Conservation (phyloP, 2,797 vertebrate genomes). For the Cyprinodon diabolis region DNA sequence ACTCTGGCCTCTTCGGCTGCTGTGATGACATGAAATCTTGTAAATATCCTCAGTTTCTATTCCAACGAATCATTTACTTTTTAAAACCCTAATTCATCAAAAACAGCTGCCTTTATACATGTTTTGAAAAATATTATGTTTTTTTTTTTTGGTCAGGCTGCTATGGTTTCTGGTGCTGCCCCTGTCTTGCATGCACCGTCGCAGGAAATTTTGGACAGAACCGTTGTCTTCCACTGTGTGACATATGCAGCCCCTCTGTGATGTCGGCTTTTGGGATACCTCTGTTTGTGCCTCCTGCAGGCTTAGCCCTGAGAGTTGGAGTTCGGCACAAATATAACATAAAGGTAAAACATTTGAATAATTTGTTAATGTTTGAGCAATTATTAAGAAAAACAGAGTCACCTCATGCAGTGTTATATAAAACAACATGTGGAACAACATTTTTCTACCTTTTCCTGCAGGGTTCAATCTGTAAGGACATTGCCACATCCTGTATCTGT, state of each 20-base stretch:
- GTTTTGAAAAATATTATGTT: not conserved
- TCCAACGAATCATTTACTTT: not conserved
- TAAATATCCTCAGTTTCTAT: constrained; percentile 28
- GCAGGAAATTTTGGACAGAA: constrained; percentile 51
- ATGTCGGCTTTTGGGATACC: not conserved
- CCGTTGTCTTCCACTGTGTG: constrained; percentile 52
- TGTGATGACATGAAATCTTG: constrained; percentile 43
- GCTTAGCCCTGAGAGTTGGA: constrained; percentile 28
- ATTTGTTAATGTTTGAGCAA: not conserved
- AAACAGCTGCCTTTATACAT: not conserved
- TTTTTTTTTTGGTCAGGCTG: not conserved
- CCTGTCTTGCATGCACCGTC: constrained; percentile 62
- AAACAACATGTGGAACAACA: not conserved
- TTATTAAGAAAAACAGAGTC: not conserved
- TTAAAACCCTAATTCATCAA: not conserved
- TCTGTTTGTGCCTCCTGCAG: constrained; percentile 38
- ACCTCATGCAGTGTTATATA: not conserved
- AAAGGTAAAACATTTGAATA: constrained; percentile 40
- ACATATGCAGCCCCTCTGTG: constrained; percentile 13
- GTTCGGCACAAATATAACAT: constrained; percentile 54
- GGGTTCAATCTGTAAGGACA: constrained; percentile 72
- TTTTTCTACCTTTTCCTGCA: constrained; percentile 21
- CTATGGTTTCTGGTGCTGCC: constrained; percentile 63
- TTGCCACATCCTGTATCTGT: constrained; percentile 57
- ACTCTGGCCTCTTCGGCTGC: constrained; percentile 46